Conservation (phyloP, 2,113 vertebrate genomes). For the Lophura nycthemera region DNA sequence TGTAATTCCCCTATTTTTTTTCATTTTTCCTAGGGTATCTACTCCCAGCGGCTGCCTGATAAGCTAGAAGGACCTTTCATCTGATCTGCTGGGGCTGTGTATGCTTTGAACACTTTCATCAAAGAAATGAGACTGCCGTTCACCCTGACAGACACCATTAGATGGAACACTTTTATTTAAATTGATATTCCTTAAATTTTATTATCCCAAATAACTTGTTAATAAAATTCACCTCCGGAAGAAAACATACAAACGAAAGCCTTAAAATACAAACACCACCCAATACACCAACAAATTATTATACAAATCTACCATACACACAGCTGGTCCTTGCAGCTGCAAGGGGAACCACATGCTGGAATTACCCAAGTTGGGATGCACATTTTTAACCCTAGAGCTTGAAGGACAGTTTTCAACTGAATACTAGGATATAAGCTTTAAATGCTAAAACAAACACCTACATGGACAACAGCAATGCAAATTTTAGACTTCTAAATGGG, state of each 20-base stretch:
- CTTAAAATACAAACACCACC: neutral
- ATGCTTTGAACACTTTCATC: neutral
- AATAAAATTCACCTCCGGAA: neutral
- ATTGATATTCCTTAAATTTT: neutral
- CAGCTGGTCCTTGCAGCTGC: conserved; percentile 56
- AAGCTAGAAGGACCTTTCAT: neutral
- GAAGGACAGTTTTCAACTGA: neutral
- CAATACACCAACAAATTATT: neutral
- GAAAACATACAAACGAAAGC: neutral
- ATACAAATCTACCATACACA: conserved; percentile 14
- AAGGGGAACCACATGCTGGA: neutral
- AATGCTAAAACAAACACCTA: neutral
- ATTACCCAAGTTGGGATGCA: neutral
- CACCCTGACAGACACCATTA: neutral
- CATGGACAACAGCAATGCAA: neutral
- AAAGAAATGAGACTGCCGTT: neutral
- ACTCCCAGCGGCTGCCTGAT: neutral
- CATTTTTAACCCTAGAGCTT: neutral
- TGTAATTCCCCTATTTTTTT: neutral
- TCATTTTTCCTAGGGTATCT: neutral
- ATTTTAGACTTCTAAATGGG: neutral
- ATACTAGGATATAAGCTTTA: neutral
- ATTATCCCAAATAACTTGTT: neutral
- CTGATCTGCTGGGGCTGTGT: neutral
- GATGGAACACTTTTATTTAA: neutral